A percentile compares a stretch with the other conserved stretches of the same genome.
Evolutionary conservation across 2,888 invertebrate genomes (phyloP).

Genomic region (Hololepta plana): DNA sequence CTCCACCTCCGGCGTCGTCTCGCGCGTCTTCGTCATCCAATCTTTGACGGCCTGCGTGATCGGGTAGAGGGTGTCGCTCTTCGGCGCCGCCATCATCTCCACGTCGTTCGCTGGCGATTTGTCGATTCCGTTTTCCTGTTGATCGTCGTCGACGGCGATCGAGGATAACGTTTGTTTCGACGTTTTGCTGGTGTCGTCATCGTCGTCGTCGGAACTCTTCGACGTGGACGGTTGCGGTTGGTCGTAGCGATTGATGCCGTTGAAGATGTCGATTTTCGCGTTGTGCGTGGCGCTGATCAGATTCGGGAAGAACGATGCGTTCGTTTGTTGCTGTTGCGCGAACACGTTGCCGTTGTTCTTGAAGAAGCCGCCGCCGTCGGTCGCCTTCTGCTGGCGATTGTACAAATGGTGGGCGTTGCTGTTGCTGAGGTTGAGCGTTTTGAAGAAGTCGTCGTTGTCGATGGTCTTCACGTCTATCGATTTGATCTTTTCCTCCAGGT

Average conservation of each 20-base stretch:
- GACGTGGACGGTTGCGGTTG: background rate
- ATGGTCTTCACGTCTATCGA: conserved; percentile 16
- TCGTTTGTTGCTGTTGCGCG: too few relatives aligned
- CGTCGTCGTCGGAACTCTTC: conserved; percentile 1
- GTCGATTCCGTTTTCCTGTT: too few relatives aligned
- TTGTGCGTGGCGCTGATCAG: too few relatives aligned
- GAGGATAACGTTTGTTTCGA: too few relatives aligned
- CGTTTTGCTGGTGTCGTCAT: conserved; percentile 4
- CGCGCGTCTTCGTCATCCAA: conserved; percentile 33
- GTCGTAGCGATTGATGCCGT: background rate
- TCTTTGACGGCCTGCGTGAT: conserved; percentile 40
- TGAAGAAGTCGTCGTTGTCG: conserved; percentile 21
- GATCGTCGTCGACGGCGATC: conserved; percentile 8
- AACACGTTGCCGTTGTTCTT: too few relatives aligned
- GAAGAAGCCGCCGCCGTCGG: conserved; percentile 13
- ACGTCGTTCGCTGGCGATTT: too few relatives aligned
- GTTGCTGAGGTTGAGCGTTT: conserved; percentile 15
- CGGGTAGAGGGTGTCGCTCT: conserved; percentile 20
- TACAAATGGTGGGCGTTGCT: too few relatives aligned
- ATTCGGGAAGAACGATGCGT: too few relatives aligned
- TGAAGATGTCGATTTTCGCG: too few relatives aligned
- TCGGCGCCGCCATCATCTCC: too few relatives aligned
- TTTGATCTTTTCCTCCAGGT: conserved; percentile 23
- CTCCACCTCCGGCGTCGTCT: conserved; percentile 26
- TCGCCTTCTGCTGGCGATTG: too few relatives aligned